Conservation (phyloP, 2,113 vertebrate species). For the Pterocles gutturalis region DNA sequence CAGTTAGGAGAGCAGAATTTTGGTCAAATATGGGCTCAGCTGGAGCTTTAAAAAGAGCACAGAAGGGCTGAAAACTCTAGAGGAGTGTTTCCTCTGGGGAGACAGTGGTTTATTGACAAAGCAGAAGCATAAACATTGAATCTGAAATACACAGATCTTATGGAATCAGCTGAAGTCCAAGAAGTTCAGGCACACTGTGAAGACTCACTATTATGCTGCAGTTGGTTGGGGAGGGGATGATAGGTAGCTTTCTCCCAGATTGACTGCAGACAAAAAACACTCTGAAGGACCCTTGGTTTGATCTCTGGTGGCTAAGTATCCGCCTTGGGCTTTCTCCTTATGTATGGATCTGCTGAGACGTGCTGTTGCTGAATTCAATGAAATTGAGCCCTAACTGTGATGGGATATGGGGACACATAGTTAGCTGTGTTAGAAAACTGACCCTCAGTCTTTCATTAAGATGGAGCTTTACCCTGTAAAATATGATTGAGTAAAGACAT, state of each 20-base stretch:
- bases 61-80: not conserved
- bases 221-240: not conserved
- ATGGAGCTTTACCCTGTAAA: conserved; percentile 66
- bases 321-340: conserved; percentile 20
- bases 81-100: not conserved
- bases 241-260: not conserved
- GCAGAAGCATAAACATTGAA: not conserved
- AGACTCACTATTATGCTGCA: not conserved
- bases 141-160: not conserved
- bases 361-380: not conserved
- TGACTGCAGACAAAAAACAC: not conserved
- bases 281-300: not conserved
- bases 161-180: not conserved
- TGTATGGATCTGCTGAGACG: not conserved
- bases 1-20: not conserved
- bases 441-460: conserved; percentile 76
- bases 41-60: not conserved
- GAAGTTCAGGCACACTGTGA: not conserved
- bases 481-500: conserved; percentile 74
- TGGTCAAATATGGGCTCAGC: not conserved
- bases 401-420: conserved; percentile 47
- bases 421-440: conserved; percentile 65
- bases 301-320: not conserved
- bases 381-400: conserved; percentile 48
- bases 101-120: not conserved